Evolutionary conservation across 2,888 invertebrate species (phyloP), one percentile per base, ranked within the genome.

Genomic region (Lithosia quadra): DNA sequence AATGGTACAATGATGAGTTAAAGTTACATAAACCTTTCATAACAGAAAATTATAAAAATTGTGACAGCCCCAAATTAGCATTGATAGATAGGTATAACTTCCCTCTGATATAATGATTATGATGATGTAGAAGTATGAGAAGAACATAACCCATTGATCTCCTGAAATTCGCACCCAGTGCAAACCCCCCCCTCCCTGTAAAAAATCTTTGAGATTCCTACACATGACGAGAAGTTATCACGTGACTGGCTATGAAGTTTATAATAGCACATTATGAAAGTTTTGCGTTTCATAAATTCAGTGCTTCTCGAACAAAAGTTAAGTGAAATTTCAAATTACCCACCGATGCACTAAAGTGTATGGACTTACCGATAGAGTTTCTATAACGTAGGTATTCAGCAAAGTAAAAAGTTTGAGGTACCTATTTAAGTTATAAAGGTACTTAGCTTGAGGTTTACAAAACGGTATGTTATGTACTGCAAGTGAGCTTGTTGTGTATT

Each of bases 241-340:
- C 63, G 62, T 73, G 75, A 71, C 79, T 75, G 53, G 68, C 74
- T 67, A 62, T 68, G 68, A 78, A 79, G 72, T 78, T 80, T 72
- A 71, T 69, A 74, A 72, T 66, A 74, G 69, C 71, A 79, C 76
- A 75, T 80, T 74, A 84, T 69, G 61, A 74, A 84, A 84, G 70
- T 80, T 84, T 78, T 68, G 69, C 78, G 72, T 76, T 77, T 81
- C 80, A 83, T 83, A 82, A 82, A 84, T 84, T 84, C 75, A 73
- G 73, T 75, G 67, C 67, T 77, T 68, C 74, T 75, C 74, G 74
- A 75, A 72, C 72, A 71, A 71, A 73, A 81, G 75, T 79, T 80
- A 82, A 85, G 85, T 85, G 80, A 84, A 86, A 85, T 85, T 84
- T 82, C 60, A 77, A 77, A 82, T 81, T 80, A 83, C 70, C 76